Conservation (phyloP, 2,888 invertebrate species). For the Invenusta paracnida region DNA sequence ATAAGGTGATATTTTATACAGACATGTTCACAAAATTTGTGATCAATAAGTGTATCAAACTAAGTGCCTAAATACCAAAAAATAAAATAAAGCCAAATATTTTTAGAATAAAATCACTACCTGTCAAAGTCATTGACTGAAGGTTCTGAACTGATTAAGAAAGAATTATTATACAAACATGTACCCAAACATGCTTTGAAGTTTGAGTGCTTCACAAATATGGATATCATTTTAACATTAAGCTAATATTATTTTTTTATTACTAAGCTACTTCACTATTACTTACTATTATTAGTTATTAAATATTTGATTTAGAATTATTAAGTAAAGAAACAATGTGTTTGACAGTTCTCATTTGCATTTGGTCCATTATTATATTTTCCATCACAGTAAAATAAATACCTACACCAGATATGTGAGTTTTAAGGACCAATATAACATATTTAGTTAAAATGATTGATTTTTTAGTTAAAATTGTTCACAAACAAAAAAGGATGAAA, state of each 20-base stretch:
- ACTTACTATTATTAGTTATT: no score
- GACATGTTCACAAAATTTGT: background rate
- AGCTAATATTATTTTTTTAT: background rate
- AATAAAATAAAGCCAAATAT: background rate
- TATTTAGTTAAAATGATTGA: no score
- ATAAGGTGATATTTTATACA: no score
- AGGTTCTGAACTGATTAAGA: background rate
- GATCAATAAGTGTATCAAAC: background rate
- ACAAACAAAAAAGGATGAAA: no score
- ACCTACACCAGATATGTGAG: no score
- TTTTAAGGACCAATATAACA: no score
- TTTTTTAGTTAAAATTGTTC: no score
- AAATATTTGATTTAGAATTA: background rate
- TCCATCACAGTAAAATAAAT: no score
- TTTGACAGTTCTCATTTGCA: no score
- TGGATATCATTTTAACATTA: background rate
- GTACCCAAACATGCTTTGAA: background rate
- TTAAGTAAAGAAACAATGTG: background rate
- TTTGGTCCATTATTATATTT: no score
- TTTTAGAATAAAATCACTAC: background rate
- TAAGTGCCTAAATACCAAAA: background rate
- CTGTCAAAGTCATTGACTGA: background rate
- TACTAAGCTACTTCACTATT: no score
- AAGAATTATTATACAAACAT: background rate
- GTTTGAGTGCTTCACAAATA: background rate